phyloP scores from a whole-genome alignment of 2,113 vertebrate genomes.

The Bagarius yarrelli region DNA sequence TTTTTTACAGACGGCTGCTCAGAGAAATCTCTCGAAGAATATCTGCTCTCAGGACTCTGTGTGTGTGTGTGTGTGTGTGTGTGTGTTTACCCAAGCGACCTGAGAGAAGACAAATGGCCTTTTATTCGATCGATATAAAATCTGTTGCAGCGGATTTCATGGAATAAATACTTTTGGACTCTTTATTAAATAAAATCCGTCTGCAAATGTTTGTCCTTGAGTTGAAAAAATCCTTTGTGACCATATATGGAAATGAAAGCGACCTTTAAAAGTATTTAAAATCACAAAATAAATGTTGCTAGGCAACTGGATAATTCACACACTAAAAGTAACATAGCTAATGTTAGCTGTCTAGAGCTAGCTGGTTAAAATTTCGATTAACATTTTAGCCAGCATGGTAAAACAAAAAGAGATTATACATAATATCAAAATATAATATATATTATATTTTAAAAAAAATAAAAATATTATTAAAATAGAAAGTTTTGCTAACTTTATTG shows the following conservation, averaged over 20 bases:
- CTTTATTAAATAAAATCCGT: background rate
- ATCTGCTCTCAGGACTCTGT: slow-evolving; percentile 30
- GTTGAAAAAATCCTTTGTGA: background rate
- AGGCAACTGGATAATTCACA: background rate
- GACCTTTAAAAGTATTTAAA: background rate
- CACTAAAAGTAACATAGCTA: background rate
- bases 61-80: slow-evolving; percentile 31
- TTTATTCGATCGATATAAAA: background rate
- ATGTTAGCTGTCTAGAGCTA: background rate
- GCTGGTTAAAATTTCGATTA: background rate
- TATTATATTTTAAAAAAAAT: background rate
- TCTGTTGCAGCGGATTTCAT: background rate
- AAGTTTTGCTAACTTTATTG: background rate
- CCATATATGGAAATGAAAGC: slow-evolving; percentile 1
- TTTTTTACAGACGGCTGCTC: slow-evolving; percentile 1
- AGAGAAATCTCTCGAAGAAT: slow-evolving; percentile 44
- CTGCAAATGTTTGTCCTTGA: background rate
- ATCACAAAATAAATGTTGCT: background rate
- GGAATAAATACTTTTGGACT: background rate
- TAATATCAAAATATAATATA: background rate
- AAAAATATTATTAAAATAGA: background rate
- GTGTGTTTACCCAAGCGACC: slow-evolving; percentile 33
- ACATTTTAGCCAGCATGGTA: background rate
- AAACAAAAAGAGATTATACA: background rate
- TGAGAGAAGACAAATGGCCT: background rate